Evolutionary conservation across 2,797 vertebrate species (phyloP).

Genomic region (Furcifer pardalis): DNA sequence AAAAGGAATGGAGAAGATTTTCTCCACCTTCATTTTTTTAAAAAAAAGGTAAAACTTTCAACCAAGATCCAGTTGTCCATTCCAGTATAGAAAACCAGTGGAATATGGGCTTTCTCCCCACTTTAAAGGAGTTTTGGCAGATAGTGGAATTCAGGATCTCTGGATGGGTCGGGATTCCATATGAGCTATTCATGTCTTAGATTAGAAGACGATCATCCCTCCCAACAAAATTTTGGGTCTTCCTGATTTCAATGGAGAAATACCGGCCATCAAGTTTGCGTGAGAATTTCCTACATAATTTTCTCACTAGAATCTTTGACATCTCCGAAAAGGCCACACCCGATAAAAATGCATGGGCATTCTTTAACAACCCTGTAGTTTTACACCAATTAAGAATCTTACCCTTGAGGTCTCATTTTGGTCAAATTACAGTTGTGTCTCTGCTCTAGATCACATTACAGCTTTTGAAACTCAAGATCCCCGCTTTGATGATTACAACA

Average conservation of each 20-base stretch:
- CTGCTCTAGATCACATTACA: background rate
- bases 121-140: no score
- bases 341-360: background rate
- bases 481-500: background rate
- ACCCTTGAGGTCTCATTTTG: background rate
- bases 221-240: no score
- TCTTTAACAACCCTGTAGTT: background rate
- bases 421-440: background rate
- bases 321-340: background rate
- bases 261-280: background rate
- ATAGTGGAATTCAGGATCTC: no score
- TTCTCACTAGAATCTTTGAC: background rate
- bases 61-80: no score
- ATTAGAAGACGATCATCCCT: no score
- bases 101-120: no score
- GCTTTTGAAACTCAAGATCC: background rate
- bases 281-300: background rate
- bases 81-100: no score
- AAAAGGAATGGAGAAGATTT: no score
- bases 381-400: conserved; percentile 6
- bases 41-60: no score
- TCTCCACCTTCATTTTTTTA: no score
- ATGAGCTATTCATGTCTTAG: no score
- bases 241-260: background rate
- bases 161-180: no score